Conservation (phyloP, 2,888 invertebrate genomes). For the Poecilus cupreus region DNA sequence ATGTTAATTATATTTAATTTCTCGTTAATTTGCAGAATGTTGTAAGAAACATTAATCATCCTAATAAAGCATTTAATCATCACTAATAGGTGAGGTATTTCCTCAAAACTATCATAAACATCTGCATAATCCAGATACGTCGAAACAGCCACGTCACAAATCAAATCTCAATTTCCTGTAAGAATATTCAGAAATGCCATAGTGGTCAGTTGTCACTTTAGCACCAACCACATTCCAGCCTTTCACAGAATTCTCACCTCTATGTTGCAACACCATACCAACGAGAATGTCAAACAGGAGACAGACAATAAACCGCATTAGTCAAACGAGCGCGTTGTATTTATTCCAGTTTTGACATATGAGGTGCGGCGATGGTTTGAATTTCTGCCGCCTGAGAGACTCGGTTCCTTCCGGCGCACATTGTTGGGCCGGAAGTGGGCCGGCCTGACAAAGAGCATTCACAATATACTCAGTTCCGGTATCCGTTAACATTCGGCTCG, state of each 20-base stretch:
- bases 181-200: slow-evolving; percentile 8
- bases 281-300: neutral
- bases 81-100: slow-evolving; percentile 28
- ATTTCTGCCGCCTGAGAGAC: slow-evolving; percentile 64
- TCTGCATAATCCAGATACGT: neutral
- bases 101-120: slow-evolving; percentile 7
- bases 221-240: neutral
- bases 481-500: slow-evolving; percentile 49
- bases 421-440: slow-evolving; percentile 49
- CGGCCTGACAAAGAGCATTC: slow-evolving; percentile 54
- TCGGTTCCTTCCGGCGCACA: slow-evolving; percentile 64
- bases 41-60: neutral
- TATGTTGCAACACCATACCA: neutral
- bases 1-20: neutral
- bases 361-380: slow-evolving; percentile 66
- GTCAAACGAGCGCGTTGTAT: neutral
- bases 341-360: slow-evolving; percentile 38
- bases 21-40: neutral
- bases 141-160: slow-evolving; percentile 25
- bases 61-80: slow-evolving; percentile 25
- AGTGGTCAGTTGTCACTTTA: slow-evolving; percentile 29
- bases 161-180: slow-evolving; percentile 34
- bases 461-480: slow-evolving; percentile 41
- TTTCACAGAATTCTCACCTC: slow-evolving; percentile 6
- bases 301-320: slow-evolving; percentile 6